A percentile compares a stretch with the other conserved stretches of the same genome.
Conservation (phyloP, 2,113 vertebrate genomes). For the Ictalurus punctatus region DNA sequence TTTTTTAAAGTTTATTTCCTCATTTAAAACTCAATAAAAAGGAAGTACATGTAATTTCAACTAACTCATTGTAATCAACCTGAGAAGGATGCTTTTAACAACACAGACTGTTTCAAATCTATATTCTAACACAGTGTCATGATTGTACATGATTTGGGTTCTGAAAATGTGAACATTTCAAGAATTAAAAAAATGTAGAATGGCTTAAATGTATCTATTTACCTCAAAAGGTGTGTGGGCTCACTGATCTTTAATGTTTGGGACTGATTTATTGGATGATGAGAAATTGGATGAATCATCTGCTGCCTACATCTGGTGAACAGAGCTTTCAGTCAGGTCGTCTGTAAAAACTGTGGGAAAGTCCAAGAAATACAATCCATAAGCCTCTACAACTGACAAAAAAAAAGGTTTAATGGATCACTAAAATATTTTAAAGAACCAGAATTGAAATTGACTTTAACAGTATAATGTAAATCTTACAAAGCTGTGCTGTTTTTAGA, state of each 20-base stretch:
- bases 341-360: constrained; percentile 22
- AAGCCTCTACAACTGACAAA: background rate
- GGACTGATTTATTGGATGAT: background rate
- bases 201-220: background rate
- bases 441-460: background rate
- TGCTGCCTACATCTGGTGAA: constrained; percentile 6
- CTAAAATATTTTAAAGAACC: background rate
- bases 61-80: background rate
- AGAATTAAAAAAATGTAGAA: too few relatives aligned
- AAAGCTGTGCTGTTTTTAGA: background rate
- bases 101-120: background rate
- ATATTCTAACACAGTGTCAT: background rate
- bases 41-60: background rate
- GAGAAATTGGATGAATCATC: background rate
- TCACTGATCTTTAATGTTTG: background rate
- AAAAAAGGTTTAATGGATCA: background rate
- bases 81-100: background rate
- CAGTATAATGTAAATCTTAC: background rate
- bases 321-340: background rate
- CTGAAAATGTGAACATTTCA: background rate
- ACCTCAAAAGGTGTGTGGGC: constrained; percentile 5
- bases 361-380: background rate
- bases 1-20: background rate
- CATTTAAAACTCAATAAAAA: background rate
- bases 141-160: background rate